A percentile compares a stretch with the other conserved stretches of the same genome.
Conservation (phyloP, 37 sponge, comb jelly and placozoan species). For the Chondrilla cf. caribensis region DNA sequence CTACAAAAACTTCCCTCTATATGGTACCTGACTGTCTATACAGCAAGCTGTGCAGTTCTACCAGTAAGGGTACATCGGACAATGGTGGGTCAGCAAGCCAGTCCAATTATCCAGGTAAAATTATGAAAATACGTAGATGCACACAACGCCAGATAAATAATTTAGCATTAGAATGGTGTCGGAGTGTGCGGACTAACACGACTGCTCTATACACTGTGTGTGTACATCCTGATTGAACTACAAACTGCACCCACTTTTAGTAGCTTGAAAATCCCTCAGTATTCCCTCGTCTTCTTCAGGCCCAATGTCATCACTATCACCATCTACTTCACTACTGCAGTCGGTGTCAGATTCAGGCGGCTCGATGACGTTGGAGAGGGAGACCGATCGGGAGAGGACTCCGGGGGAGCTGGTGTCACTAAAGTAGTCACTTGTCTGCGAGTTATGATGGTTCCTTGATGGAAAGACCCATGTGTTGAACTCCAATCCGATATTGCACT, state of each 20-base stretch:
- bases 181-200: too few relatives aligned
- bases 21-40: too few relatives aligned
- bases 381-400: constrained; percentile 1
- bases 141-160: too few relatives aligned
- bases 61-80: too few relatives aligned
- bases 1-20: too few relatives aligned
- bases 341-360: not conserved
- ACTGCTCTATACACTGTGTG: too few relatives aligned
- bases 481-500: not conserved
- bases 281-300: not conserved
- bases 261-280: not conserved
- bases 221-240: too few relatives aligned
- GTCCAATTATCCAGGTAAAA: too few relatives aligned
- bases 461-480: not conserved
- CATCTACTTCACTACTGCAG: not conserved
- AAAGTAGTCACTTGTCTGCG: constrained; percentile 14
- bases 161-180: too few relatives aligned
- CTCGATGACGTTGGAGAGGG: constrained; percentile 9
- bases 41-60: too few relatives aligned
- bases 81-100: too few relatives aligned
- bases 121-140: too few relatives aligned
- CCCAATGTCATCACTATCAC: not conserved
- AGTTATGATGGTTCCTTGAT: not conserved
- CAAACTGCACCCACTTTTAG: not conserved
- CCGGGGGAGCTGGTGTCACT: constrained; percentile 15